A percentile compares a stretch with the other conserved stretches of the same genome.
These are phyloP conservation scores for Myotis myotis DNA, from an alignment of 2,797 vertebrate species.

Conservation along the genomic window DNA sequence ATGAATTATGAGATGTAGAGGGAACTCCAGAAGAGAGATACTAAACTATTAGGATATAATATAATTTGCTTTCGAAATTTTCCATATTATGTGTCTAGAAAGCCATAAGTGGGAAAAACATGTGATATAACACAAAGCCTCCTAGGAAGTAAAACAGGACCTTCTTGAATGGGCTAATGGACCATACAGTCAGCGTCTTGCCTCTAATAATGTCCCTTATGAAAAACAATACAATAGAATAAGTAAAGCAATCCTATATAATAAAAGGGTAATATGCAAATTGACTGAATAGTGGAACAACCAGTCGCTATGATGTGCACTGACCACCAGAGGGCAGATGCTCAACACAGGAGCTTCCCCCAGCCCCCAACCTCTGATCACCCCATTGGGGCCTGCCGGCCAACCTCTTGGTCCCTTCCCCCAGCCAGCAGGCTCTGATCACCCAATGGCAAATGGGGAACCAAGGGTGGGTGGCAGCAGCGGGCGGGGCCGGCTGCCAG, in stretches of 20 bases:
- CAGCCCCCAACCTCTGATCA: no score
- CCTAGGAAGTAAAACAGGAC: background rate
- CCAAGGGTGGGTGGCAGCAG: rapidly evolving
- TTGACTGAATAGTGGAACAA: no score
- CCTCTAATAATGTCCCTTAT: background rate
- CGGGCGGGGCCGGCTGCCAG: no score
- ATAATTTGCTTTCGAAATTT: background rate
- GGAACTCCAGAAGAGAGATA: conserved; percentile 52
- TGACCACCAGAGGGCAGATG: no score
- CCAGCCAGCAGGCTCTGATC: no score
- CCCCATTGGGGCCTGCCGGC: no score
- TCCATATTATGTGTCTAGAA: conserved; percentile 10
- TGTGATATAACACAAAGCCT: background rate
- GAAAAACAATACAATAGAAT: background rate
- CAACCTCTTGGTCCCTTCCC: no score
- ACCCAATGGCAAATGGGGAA: no score
- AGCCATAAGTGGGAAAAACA: background rate
- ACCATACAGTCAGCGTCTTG: background rate
- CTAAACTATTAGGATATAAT: conserved; percentile 53
- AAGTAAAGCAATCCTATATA: background rate
- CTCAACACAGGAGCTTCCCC: no score
- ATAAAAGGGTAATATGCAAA: no score
- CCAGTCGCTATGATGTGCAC: no score
- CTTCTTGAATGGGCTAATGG: background rate
- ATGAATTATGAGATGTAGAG: conserved; percentile 61